These are phyloP conservation scores for Acanthurus lineatus DNA, from an alignment of 2,797 vertebrate genomes.

Conservation along the genomic window DNA sequence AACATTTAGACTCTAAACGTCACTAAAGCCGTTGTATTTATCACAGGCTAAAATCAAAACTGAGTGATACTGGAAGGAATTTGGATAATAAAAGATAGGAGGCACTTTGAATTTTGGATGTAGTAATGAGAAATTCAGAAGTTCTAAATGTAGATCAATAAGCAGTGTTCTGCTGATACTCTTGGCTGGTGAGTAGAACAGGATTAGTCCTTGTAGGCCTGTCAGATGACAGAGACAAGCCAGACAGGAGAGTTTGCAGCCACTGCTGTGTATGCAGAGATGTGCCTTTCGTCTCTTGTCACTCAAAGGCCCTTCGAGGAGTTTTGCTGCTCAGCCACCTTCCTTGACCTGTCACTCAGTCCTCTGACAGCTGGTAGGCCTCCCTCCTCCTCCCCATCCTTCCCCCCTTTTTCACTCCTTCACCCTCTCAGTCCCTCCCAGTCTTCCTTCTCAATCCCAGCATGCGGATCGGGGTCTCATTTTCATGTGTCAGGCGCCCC, in stretches of 20 bases:
- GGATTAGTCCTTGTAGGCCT: constrained; percentile 63
- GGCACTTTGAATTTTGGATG: constrained; percentile 46
- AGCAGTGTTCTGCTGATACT: constrained; percentile 31
- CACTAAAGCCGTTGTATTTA: constrained; percentile 39
- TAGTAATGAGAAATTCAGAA: constrained; percentile 44
- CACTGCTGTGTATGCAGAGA: constrained; percentile 63
- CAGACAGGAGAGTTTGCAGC: constrained; percentile 67
- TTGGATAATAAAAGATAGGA: constrained; percentile 25
- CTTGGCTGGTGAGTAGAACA: constrained; percentile 50
- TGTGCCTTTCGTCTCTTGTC: constrained; percentile 76
- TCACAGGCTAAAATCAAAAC: constrained; percentile 59
- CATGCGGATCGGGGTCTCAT: constrained; percentile 81
- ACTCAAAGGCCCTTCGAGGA: constrained; percentile 71
- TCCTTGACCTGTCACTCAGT: constrained; percentile 85
- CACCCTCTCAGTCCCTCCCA: constrained; percentile 69
- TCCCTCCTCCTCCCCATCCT: constrained; percentile 48
- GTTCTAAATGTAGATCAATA: constrained; percentile 60
- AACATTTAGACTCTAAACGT: constrained; percentile 60
- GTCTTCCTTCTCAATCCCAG: constrained; percentile 70
- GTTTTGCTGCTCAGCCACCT: constrained; percentile 79
- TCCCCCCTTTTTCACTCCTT: constrained; percentile 47
- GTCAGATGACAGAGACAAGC: constrained; percentile 65
- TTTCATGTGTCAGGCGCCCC: constrained; percentile 87
- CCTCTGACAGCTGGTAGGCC: constrained; percentile 78
- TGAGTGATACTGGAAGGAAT: constrained; percentile 20